phyloP scores from a whole-genome alignment of 2,113 vertebrate genomes.

The Ammodytes marinus region DNA sequence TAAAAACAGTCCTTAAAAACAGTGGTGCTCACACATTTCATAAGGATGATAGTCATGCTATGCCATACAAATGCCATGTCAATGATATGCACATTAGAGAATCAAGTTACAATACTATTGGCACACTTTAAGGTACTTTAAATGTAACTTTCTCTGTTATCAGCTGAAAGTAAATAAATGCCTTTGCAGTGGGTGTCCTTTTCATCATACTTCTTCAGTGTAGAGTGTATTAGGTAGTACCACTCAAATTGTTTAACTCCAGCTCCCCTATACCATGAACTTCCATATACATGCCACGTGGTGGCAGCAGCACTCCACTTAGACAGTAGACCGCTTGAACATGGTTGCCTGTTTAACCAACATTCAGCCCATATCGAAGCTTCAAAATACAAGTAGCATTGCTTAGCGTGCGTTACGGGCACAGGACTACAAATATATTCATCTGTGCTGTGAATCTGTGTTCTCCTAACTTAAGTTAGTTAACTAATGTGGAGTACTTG shows the following conservation, averaged over 20 bases:
- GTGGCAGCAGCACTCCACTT: conserved; percentile 73
- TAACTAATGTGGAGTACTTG: too few relatives aligned
- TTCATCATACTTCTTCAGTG: background rate
- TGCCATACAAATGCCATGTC: background rate
- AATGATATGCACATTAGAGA: background rate
- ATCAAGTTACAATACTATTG: background rate
- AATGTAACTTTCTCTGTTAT: background rate
- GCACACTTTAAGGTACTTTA: background rate
- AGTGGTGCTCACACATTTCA: too few relatives aligned
- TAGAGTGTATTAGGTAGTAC: background rate
- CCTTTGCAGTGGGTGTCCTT: background rate
- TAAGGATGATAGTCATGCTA: background rate
- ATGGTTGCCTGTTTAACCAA: background rate
- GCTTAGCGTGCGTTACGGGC: background rate
- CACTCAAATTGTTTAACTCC: background rate
- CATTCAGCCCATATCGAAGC: conserved; percentile 3
- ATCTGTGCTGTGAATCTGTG: too few relatives aligned
- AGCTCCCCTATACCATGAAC: background rate
- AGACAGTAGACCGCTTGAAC: background rate
- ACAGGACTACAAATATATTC: background rate
- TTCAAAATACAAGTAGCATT: background rate
- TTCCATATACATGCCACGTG: conserved; percentile 37
- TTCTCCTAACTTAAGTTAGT: too few relatives aligned
- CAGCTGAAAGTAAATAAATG: background rate
- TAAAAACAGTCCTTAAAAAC: too few relatives aligned